Conservation (phyloP, 2,113 vertebrate genomes). For the Aptenodytes patagonicus region DNA sequence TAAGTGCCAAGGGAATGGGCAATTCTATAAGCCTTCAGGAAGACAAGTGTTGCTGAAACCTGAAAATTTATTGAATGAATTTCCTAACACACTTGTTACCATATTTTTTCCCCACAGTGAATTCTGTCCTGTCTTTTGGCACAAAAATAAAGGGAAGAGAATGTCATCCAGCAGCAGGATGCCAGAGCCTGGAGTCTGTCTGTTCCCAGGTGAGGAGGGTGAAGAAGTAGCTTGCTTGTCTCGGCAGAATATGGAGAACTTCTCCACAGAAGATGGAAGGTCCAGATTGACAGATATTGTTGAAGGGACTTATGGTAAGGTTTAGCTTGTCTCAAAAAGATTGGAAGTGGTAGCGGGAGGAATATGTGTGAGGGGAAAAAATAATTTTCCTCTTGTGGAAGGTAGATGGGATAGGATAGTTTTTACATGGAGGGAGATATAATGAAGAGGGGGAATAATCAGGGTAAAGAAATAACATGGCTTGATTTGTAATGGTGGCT, state of each 20-base stretch:
- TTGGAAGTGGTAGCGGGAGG: background rate
- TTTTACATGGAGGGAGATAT: background rate
- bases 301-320: background rate
- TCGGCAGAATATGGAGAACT: background rate
- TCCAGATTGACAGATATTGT: background rate
- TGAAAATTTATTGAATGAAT: background rate
- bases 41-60: slow-evolving; percentile 25
- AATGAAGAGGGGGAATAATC: background rate
- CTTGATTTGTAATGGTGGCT: background rate
- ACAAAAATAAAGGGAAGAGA: background rate
- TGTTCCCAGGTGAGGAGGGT: background rate
- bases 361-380: background rate
- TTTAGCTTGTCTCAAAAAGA: background rate
- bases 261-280: background rate
- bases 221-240: background rate
- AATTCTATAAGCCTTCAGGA: slow-evolving; percentile 24
- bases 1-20: background rate
- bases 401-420: background rate
- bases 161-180: background rate
- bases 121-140: background rate
- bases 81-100: background rate
- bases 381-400: background rate
- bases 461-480: background rate
- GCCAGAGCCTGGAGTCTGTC: background rate
- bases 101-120: background rate